Evolutionary conservation across 2,113 vertebrate species (phyloP).

Genomic region (Corythoichthys haematopterus): DNA sequence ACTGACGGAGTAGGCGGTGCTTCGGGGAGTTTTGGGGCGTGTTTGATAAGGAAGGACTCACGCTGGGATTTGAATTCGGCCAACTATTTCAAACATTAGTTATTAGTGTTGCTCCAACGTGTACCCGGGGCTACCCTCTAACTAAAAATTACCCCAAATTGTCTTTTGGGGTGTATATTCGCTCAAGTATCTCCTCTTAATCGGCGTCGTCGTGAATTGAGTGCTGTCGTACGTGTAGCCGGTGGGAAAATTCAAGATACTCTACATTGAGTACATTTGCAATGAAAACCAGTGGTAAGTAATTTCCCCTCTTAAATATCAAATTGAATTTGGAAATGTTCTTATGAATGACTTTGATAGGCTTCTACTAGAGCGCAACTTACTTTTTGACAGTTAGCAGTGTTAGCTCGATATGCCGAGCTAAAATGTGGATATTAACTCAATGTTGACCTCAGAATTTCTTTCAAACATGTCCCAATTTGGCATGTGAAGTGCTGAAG

Average conservation of each 20-base stretch:
- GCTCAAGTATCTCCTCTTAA: not conserved
- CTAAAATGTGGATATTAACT: not conserved
- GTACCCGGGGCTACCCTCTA: not conserved
- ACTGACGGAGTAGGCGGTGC: constrained; percentile 70
- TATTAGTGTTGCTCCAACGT: not conserved
- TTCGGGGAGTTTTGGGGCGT: constrained; percentile 52
- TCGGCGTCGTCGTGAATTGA: not conserved
- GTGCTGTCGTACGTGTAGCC: constrained; percentile 3
- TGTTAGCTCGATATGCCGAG: not conserved
- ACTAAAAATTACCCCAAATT: not conserved
- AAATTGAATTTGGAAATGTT: too few relatives aligned
- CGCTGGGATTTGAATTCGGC: constrained; percentile 61
- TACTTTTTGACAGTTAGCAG: not conserved
- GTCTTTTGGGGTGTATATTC: not conserved
- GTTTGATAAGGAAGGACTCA: constrained; percentile 32
- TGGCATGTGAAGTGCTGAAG: fast-evolving
- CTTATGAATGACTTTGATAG: too few relatives aligned
- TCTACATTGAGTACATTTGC: constrained; percentile 46
- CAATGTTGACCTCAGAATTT: not conserved
- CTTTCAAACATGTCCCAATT: not conserved
- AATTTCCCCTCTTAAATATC: not conserved
- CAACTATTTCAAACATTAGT: constrained; percentile 9
- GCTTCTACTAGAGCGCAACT: not conserved
- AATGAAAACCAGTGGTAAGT: constrained; percentile 80
- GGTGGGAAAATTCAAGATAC: constrained; percentile 17